Evolutionary conservation across 2,113 vertebrate species (phyloP), one percentile per base, ranked within the genome.

Genomic region (Tricholaema leucomelas): DNA sequence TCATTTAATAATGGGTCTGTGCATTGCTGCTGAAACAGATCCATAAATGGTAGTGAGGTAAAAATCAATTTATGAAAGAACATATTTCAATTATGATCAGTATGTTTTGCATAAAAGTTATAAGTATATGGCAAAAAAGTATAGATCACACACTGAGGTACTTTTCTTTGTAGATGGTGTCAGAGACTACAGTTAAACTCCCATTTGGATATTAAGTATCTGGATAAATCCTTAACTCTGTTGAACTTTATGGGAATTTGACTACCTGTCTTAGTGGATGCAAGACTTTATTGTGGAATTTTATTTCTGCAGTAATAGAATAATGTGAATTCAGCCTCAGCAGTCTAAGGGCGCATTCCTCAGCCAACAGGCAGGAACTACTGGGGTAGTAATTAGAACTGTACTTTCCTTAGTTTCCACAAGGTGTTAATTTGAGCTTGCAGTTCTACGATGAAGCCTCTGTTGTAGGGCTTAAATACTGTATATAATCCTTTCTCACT

Each of bases 1-100:
- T 89, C 74, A 89, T 94, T 89, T 82, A 76, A 42, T 80, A 94
- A 94, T 86, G 67, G 23, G 42, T 71, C 86, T 65, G 30, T 54
- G 65, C 38, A 64, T 44, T 44, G 76, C 42, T 81, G 70, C 35
- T 4, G 44, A 86, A 95, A 81, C 21, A 84, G 35, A 84, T 16
- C 24, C 54, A 84, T 86, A 82, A 84, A 59, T 33, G 55, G 42
- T 46, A 73, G 59, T 65, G 31, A 46, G 31, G 25, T 50, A 88
- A 75, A 75, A 88, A 81, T 79, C 58, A 58, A 69, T 87, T 72
- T 84, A 86, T 58, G 50, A 87, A 86, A 88, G 66, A 75, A 81
- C 40, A 36, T 65, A 81, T 76, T 86, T 93, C 71, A 87, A 9
- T 86, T 75, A 87, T 5, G 15, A 72, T 81, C 70, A 59, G 63